Evolutionary conservation across 2,113 vertebrate genomes (phyloP).

Genomic region (Alligator sinensis): DNA sequence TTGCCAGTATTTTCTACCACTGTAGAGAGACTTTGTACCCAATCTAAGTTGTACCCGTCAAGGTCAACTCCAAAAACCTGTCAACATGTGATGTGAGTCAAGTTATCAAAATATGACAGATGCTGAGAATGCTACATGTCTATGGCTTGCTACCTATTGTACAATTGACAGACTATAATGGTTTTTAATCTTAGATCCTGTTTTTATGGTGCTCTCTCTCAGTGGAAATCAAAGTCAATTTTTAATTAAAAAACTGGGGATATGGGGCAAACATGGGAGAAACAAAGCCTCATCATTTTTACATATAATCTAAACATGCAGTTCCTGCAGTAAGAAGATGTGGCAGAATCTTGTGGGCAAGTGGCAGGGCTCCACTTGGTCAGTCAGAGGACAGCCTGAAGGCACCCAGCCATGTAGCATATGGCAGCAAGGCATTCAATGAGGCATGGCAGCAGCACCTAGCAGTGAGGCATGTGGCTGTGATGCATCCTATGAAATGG

Average conservation of each 20-base stretch:
- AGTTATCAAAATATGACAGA: neutral
- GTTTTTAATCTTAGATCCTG: rapidly evolving
- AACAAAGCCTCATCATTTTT: too few relatives aligned
- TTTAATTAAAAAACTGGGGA: neutral
- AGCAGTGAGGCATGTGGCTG: too few relatives aligned
- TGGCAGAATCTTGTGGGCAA: too few relatives aligned
- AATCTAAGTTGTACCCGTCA: neutral
- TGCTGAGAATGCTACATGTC: neutral
- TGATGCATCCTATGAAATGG: too few relatives aligned
- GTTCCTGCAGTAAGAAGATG: too few relatives aligned
- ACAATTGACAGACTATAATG: neutral
- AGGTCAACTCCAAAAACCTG: neutral
- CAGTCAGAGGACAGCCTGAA: too few relatives aligned
- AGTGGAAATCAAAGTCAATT: neutral
- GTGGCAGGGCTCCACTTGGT: too few relatives aligned
- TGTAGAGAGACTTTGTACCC: neutral
- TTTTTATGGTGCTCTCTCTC: neutral
- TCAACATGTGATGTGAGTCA: neutral
- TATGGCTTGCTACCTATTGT: neutral
- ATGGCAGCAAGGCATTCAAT: too few relatives aligned
- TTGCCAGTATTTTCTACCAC: neutral
- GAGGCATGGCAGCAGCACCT: too few relatives aligned
- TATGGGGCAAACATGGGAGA: neutral
- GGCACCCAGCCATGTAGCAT: too few relatives aligned
- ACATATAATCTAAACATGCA: too few relatives aligned